Conservation (phyloP, 2,797 vertebrate genomes). For the Coregonus suidteri region DNA sequence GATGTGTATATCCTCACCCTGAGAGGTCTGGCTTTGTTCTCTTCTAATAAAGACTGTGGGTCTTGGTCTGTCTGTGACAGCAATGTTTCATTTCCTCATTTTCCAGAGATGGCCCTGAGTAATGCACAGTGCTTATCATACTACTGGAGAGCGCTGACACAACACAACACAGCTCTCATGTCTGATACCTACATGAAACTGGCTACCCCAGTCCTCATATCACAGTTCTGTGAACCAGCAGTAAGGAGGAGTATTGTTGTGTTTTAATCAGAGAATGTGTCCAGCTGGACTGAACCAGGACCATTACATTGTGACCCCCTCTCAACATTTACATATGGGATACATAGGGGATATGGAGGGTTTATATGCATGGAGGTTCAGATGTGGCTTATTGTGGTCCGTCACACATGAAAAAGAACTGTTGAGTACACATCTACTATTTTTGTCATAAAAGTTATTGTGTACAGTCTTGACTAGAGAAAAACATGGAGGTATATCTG, state of each 20-base stretch:
- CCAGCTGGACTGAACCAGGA: constrained; percentile 14
- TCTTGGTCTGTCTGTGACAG: constrained; percentile 56
- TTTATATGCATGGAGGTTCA: constrained; percentile 15
- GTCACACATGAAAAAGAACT: background rate
- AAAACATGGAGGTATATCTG: constrained; percentile 15
- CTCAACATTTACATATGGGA: constrained; percentile 16
- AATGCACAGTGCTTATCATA: constrained; percentile 71
- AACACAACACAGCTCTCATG: constrained; percentile 61
- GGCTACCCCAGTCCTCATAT: constrained; percentile 28
- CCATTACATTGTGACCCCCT: constrained; percentile 25
- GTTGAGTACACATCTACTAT: background rate
- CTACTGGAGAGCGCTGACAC: constrained; percentile 60
- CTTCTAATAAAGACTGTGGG: constrained; percentile 66
- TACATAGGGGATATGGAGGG: background rate
- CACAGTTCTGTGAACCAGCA: constrained; percentile 42
- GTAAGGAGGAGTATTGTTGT: constrained; percentile 30
- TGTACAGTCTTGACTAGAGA: background rate
- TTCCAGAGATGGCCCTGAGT: constrained; percentile 69
- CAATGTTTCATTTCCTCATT: constrained; percentile 76
- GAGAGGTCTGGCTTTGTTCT: constrained; percentile 67
- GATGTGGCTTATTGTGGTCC: background rate
- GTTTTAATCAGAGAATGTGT: constrained; percentile 23
- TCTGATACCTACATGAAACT: constrained; percentile 70
- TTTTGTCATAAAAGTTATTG: background rate
- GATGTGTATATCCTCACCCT: constrained; percentile 71